A percentile compares a stretch with the other conserved stretches of the same genome.
Conservation (phyloP, 1,140 invertebrate genomes). For the Anadara kagoshimensis region DNA sequence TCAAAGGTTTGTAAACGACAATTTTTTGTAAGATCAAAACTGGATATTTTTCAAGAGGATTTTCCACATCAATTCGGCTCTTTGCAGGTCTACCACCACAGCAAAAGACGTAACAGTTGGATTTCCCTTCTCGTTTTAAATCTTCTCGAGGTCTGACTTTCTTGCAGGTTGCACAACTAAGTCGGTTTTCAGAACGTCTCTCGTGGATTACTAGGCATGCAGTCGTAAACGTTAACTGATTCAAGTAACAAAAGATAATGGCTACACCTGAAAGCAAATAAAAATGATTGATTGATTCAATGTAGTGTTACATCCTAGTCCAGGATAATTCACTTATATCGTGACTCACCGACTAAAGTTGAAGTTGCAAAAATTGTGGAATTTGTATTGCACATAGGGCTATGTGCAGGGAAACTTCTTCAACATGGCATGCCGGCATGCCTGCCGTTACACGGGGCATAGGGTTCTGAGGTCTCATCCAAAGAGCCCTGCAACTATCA, state of each 20-base stretch:
- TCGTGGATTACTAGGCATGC: slow-evolving; percentile 92
- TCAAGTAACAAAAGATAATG: slow-evolving; percentile 92
- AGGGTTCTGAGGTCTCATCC: too few species aligned
- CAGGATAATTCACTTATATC: too few species aligned
- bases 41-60: slow-evolving; percentile 3
- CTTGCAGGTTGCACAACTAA: neutral
- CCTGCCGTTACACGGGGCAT: too few species aligned
- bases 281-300: too few species aligned
- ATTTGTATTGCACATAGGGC: too few species aligned
- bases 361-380: too few species aligned
- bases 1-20: neutral
- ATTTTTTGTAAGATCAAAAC: neutral
- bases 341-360: too few species aligned
- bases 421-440: too few species aligned
- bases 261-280: slow-evolving; percentile 83
- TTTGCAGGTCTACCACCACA: slow-evolving; percentile 77
- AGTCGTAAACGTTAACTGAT: slow-evolving; percentile 95
- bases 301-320: too few species aligned
- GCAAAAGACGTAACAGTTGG: slow-evolving; percentile 19
- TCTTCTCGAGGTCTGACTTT: neutral
- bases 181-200: slow-evolving; percentile 76
- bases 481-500: too few species aligned
- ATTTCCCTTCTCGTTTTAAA: neutral
- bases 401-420: too few species aligned
- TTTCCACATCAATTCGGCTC: neutral